A percentile compares a stretch with the other conserved stretches of the same genome.
phyloP scores from a whole-genome alignment of 2,113 vertebrate genomes.

The Vireo altiloquus region DNA sequence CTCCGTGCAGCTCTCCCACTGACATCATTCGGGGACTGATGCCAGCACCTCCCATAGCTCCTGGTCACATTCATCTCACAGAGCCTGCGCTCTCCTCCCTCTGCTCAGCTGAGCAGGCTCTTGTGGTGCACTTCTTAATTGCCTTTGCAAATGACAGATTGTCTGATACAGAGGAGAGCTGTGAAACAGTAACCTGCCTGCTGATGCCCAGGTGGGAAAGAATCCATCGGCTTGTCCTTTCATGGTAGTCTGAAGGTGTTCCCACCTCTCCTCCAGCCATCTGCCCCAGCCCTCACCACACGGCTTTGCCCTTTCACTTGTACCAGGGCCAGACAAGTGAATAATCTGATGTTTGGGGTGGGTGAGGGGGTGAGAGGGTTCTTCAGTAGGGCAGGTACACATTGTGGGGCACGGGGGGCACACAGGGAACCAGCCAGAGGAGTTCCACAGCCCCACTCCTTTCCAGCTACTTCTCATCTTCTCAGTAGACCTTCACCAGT shows the following conservation, averaged over 20 bases:
- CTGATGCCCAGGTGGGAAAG: not conserved
- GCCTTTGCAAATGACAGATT: not conserved
- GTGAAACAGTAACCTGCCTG: not conserved
- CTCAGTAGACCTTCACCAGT: not conserved
- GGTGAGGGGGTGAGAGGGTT: not conserved
- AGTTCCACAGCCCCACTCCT: not conserved
- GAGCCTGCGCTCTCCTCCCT: not conserved
- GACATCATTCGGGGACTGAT: not conserved
- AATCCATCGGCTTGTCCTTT: not conserved
- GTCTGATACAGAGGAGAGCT: not conserved
- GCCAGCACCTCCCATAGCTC: not conserved
- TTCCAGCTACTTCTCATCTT: not conserved
- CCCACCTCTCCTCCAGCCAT: not conserved
- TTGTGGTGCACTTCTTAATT: not conserved
- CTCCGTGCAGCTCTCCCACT: not conserved
- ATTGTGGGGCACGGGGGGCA: rapidly evolving
- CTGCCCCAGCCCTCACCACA: not conserved
- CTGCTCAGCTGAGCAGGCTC: not conserved
- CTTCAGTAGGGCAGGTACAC: not conserved
- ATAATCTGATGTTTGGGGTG: not conserved
- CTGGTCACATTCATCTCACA: not conserved
- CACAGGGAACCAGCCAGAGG: not conserved
- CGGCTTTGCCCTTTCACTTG: not conserved
- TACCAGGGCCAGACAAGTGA: not conserved
- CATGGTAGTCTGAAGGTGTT: not conserved